A percentile compares a stretch with the other conserved stretches of the same genome.
Evolutionary conservation across 2,888 invertebrate species (phyloP).

Genomic region (Caenorhabditis uteleia): DNA sequence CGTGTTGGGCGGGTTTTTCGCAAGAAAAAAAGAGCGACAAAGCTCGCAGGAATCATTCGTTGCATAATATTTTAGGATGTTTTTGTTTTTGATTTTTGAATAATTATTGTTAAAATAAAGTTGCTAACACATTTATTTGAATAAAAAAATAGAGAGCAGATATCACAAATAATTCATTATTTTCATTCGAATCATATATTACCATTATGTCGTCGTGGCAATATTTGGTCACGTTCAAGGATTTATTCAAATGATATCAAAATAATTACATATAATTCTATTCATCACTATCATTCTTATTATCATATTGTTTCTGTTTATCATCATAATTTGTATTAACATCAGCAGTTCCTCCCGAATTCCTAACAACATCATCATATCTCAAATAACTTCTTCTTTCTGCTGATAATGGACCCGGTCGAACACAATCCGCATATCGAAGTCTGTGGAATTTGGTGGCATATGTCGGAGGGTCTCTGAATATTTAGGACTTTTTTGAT

Average conservation of each 20-base stretch:
- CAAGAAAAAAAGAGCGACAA: background rate
- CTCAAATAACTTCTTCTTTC: constrained; percentile 41
- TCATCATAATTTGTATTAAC: constrained; percentile 15
- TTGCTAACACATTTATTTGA: no score
- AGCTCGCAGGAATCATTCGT: background rate
- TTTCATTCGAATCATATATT: no score
- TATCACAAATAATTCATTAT: no score
- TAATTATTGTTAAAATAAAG: no score
- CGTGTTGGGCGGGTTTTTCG: background rate
- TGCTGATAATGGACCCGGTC: constrained; percentile 38
- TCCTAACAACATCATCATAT: constrained; percentile 37
- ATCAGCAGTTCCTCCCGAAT: constrained; percentile 22
- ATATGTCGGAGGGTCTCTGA: constrained; percentile 59
- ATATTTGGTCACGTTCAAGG: no score
- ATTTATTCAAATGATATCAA: no score
- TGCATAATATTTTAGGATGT: background rate
- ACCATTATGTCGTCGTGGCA: no score
- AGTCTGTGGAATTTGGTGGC: constrained; percentile 50
- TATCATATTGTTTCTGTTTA: constrained; percentile 3
- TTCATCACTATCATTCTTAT: background rate
- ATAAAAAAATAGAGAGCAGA: no score
- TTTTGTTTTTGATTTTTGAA: no score
- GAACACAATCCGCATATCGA: constrained; percentile 50
- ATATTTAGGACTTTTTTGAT: constrained; percentile 5
- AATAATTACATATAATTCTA: constrained; percentile 2